Evolutionary conservation across 2,797 vertebrate species (phyloP).

Genomic region (Fratercula arctica): DNA sequence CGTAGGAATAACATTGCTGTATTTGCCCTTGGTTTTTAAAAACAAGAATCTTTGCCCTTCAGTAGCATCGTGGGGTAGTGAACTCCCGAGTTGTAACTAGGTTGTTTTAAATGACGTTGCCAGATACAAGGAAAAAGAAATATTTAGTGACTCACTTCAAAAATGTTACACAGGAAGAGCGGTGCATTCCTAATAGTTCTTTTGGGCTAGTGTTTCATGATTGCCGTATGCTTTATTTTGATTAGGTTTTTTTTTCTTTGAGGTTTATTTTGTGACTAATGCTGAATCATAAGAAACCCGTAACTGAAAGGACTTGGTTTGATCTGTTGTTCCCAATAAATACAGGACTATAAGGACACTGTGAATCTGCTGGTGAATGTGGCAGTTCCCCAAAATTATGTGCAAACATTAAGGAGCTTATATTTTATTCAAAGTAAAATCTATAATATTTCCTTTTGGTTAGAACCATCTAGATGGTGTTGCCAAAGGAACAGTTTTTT

Average conservation of each 20-base stretch:
- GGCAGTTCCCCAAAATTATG: not conserved
- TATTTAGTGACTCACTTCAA: not conserved
- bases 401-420: not conserved
- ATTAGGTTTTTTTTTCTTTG: not conserved
- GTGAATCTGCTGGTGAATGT: not conserved
- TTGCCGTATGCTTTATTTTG: slow-evolving; percentile 1
- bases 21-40: not conserved
- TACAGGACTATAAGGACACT: not conserved
- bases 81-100: not conserved
- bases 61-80: not conserved
- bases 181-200: not conserved
- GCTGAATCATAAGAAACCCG: not conserved
- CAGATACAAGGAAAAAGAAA: not conserved
- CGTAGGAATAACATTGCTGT: not conserved
- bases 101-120: not conserved
- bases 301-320: not conserved
- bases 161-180: not conserved
- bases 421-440: slow-evolving; percentile 12
- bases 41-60: not conserved
- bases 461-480: slow-evolving; percentile 11
- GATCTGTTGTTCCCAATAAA: not conserved
- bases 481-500: slow-evolving; percentile 17
- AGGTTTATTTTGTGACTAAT: slow-evolving; percentile 23
- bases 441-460: not conserved
- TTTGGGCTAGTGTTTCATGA: not conserved